Evolutionary conservation across 2,888 invertebrate genomes (phyloP), one percentile per base, ranked within the genome.

Genomic region (Caradrina kadenii): DNA sequence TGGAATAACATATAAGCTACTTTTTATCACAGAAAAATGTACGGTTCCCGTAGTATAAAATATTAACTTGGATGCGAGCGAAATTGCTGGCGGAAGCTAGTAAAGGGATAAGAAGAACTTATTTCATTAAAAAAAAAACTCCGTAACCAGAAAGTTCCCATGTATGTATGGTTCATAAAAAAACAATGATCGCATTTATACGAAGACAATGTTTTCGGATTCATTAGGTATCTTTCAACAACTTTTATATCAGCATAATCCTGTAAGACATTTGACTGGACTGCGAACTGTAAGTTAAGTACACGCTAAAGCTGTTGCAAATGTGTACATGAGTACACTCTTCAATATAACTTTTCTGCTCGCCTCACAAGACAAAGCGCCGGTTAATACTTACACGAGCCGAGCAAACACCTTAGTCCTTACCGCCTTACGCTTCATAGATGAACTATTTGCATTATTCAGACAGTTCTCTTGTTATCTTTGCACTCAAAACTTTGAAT

Each of bases 401-500:
- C 45, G 22, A 50, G 50, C 54, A 48, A 77, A 63, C 56, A 64
- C 63, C 62, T 69, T 42, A 49, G 35, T 53, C 49, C 53, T 64
- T 65, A 55, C 49, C 35, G 15, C 17, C 50, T 86, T 83, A 85
- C 80, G 79, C 85, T 80, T 80, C 75, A 83, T 82, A 83, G 77
- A 85, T 85, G 78, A 88, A 88, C 86, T 86, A 87, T 88, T 86
- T 89, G 86, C 89, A 91, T 91, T 89, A 94, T 94, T 93, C 93
- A 93, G 89, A 91, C 90, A 81, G 55, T 80, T 81, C 84, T 79
- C 86, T 87, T 90, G 91, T 93, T 93, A 93, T 93, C 90, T 92
- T 92, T 91, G 90, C 91, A 92, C 92, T 93, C 90, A 90, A 92
- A 94, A 94, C 93, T 94, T 94, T 85, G 86, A 85, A 90, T 90